Conservation (phyloP, 2,113 vertebrate species). For the Microcebus ravelobensis region DNA sequence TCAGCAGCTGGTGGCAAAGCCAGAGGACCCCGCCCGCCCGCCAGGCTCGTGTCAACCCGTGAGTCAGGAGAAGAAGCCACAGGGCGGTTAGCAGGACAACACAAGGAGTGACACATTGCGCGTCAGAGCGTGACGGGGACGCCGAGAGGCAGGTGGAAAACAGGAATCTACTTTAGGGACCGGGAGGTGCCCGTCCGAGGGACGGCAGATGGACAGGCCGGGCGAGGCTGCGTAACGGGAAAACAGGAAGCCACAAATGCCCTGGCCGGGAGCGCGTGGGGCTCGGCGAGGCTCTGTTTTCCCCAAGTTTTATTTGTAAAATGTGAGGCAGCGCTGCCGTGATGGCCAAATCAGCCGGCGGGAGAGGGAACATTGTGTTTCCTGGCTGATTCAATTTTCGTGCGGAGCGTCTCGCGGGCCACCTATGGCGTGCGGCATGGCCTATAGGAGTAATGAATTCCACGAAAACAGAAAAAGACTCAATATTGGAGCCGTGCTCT, state of each 20-base stretch:
- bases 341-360: background rate
- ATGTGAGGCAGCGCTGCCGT: background rate
- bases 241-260: conserved; percentile 25
- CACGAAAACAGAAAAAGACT: background rate
- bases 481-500: accelerated
- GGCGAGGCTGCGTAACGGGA: background rate
- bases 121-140: background rate
- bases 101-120: background rate
- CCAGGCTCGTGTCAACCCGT: background rate
- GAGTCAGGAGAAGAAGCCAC: background rate
- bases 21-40: background rate
- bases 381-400: too few species aligned
- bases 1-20: background rate
- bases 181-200: background rate
- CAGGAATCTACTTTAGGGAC: background rate
- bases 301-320: background rate
- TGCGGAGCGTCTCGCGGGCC: accelerated
- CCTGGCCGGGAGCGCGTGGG: background rate
- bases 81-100: background rate
- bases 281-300: background rate
- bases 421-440: background rate
- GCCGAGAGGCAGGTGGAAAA: background rate
- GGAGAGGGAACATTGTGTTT: conserved; percentile 33
- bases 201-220: background rate
- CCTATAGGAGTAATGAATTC: background rate